A percentile compares a stretch with the other conserved stretches of the same genome.
phyloP scores from a whole-genome alignment of 2,888 invertebrate species.

The Cremastinae sp. region DNA sequence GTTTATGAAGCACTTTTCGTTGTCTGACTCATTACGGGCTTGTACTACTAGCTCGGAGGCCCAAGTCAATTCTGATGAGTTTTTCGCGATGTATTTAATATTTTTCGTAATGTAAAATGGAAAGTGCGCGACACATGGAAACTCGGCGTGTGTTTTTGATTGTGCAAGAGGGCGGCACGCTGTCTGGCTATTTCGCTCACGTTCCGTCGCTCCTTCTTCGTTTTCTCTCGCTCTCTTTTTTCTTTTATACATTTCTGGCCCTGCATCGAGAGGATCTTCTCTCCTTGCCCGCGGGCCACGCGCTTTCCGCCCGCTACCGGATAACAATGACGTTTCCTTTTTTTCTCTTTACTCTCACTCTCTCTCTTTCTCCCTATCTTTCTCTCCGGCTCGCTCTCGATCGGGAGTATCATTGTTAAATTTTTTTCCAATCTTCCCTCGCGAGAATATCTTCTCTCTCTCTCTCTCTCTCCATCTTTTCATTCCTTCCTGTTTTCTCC shows the following conservation, averaged over 20 bases:
- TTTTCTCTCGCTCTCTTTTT: conserved; percentile 32
- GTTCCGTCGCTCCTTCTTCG: conserved; percentile 61
- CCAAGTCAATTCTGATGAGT: conserved; percentile 14
- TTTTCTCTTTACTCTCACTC: conserved; percentile 59
- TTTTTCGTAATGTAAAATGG: conserved; percentile 1
- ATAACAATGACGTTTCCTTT: conserved; percentile 63
- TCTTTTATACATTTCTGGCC: conserved; percentile 26
- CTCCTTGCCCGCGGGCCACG: conserved; percentile 59
- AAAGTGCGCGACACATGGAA: conserved; percentile 16
- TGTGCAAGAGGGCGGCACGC: conserved; percentile 61
- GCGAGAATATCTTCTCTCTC: conserved; percentile 48
- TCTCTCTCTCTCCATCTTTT: conserved; percentile 52
- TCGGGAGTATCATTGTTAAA: conserved; percentile 59
- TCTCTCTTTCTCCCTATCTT: conserved; percentile 12
- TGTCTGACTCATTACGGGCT: conserved; percentile 37
- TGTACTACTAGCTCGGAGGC: conserved; percentile 37
- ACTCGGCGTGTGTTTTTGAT: neutral
- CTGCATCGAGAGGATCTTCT: conserved; percentile 32
- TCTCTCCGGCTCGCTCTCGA: conserved; percentile 48
- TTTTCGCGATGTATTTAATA: conserved; percentile 12
- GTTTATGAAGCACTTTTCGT: neutral
- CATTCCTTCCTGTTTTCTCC: conserved; percentile 57
- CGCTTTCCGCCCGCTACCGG: conserved; percentile 67
- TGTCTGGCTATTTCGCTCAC: conserved; percentile 63
- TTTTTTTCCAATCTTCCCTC: conserved; percentile 28